Evolutionary conservation across 2,888 invertebrate genomes (phyloP).

Genomic region (Oeneis ivallda): DNA sequence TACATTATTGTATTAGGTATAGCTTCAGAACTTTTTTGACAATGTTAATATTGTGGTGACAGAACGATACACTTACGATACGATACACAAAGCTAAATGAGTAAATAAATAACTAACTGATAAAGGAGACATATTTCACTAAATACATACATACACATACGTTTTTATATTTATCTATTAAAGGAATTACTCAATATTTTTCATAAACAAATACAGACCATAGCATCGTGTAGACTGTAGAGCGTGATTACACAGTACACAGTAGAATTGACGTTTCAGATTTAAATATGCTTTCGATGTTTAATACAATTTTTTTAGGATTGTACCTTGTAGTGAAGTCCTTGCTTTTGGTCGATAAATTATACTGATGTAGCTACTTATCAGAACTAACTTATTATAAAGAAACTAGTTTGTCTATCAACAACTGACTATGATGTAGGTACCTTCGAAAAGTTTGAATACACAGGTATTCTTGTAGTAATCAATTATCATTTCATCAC

Average conservation of each 20-base stretch:
- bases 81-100: constrained; percentile 41
- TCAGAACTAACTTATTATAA: constrained; percentile 31
- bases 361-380: constrained; percentile 53
- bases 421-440: constrained; percentile 27
- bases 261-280: constrained; percentile 50
- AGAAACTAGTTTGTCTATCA: constrained; percentile 52
- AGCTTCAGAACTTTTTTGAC: constrained; percentile 36
- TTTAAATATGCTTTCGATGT: constrained; percentile 62
- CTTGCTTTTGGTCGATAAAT: constrained; percentile 52
- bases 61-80: no score
- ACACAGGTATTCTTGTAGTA: neutral
- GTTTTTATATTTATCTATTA: constrained; percentile 48
- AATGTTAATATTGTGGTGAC: constrained; percentile 30
- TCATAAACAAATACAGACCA: constrained; percentile 49
- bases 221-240: constrained; percentile 50
- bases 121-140: constrained; percentile 34
- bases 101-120: constrained; percentile 17
- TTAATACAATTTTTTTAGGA: constrained; percentile 52
- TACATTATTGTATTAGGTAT: constrained; percentile 31
- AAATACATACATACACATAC: constrained; percentile 41
- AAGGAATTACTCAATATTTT: constrained; percentile 49
- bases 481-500: neutral
- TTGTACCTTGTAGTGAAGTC: constrained; percentile 46
- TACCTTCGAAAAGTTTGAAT: neutral
- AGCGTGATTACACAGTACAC: constrained; percentile 49